Conservation (phyloP, 2,888 invertebrate species). For the Hipparchia semele region DNA sequence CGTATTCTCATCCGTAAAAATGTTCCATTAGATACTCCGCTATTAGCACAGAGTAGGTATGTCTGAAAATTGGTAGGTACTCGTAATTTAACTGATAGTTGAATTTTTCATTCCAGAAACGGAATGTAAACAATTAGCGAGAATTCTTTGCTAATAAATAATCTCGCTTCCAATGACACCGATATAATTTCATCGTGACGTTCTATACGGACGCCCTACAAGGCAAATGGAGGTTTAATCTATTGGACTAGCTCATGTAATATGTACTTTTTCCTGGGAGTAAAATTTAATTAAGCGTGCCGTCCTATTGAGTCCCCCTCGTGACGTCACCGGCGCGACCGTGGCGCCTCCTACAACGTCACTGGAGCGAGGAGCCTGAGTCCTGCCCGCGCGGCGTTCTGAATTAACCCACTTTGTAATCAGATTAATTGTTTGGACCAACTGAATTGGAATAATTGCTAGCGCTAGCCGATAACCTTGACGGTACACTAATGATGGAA, state of each 20-base stretch:
- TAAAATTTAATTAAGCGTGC: constrained; percentile 24
- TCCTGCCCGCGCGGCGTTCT: constrained; percentile 13
- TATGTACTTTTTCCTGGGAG: not conserved
- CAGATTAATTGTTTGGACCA: constrained; percentile 2
- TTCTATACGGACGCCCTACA: not conserved
- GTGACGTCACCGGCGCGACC: constrained; percentile 34
- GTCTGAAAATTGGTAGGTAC: no score
- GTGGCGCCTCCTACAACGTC: constrained; percentile 19
- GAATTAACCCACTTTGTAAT: constrained; percentile 9
- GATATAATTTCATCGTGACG: not conserved
- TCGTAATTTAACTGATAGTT: no score
- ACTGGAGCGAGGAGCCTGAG: not conserved
- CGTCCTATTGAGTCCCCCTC: constrained; percentile 24
- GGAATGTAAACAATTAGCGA: no score
- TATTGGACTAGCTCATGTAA: not conserved
- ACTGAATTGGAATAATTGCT: constrained; percentile 1
- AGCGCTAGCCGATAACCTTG: constrained; percentile 1
- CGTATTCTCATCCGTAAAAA: no score
- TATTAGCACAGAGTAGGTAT: no score
- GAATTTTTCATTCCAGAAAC: no score
- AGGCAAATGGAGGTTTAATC: constrained; percentile 11
- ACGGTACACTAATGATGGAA: constrained; percentile 2
- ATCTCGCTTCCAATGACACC: not conserved
- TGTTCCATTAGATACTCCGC: no score
- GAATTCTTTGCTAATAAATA: not conserved